Evolutionary conservation across 1,140 invertebrate genomes (phyloP).

Genomic region (Euwallacea fornicatus): DNA sequence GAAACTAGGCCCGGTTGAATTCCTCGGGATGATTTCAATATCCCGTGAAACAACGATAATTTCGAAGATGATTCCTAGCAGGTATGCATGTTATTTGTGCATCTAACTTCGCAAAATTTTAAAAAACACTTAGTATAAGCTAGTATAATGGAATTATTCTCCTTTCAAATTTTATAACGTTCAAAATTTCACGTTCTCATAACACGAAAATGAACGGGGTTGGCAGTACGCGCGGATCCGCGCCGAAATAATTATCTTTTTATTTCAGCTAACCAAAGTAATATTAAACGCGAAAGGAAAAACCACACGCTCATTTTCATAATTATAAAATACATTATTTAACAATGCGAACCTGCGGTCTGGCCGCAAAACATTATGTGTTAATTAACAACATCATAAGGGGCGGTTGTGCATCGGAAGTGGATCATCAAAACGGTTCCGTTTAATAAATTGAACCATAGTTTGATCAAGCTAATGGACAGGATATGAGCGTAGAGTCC

Average conservation of each 20-base stretch:
- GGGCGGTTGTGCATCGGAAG: conserved; percentile 28
- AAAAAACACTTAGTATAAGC: no score
- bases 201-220: no score
- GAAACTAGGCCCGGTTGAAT: no score
- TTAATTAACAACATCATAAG: conserved; percentile 31
- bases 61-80: no score
- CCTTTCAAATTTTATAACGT: no score
- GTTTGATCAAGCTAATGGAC: background rate
- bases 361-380: conserved; percentile 20
- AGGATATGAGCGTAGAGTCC: background rate
- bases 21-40: no score
- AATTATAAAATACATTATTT: conserved; percentile 32
- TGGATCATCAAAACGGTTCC: conserved; percentile 29
- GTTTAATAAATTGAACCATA: conserved; percentile 21
- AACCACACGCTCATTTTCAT: conserved; percentile 30
- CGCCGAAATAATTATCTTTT: conserved; percentile 27
- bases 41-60: no score
- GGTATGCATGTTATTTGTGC: no score
- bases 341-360: background rate
- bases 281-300: conserved; percentile 30
- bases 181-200: no score
- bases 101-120: no score
- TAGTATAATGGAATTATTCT: no score
- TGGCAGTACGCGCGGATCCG: no score
- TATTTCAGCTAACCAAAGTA: conserved; percentile 30